These are phyloP conservation scores for Dendrolimus pini DNA, from an alignment of 2,888 invertebrate genomes.

Conservation along the genomic window DNA sequence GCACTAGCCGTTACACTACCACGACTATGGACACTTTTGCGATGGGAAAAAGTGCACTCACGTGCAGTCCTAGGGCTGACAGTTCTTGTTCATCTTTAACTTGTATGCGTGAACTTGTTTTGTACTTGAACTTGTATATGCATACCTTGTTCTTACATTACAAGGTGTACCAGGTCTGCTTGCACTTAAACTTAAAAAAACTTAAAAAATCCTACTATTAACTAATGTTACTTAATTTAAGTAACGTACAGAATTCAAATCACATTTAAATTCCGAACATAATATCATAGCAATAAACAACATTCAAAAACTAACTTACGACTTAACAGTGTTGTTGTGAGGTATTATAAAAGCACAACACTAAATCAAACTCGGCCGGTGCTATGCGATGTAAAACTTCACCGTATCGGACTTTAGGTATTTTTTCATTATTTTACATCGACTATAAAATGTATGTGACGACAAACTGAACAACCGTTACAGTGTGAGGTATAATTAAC, in stretches of 20 bases:
- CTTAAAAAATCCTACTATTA: no score
- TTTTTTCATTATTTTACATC: slow-evolving; percentile 71
- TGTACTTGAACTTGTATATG: no score
- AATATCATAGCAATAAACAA: slow-evolving; percentile 24
- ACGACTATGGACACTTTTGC: no score
- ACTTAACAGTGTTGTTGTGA: not conserved
- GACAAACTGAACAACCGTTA: slow-evolving; percentile 26
- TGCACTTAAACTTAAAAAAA: no score
- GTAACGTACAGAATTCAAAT: not conserved
- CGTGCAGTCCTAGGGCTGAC: no score
- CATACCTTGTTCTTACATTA: no score
- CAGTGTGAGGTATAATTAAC: not conserved
- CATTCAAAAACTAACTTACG: slow-evolving; percentile 31
- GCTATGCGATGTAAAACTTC: slow-evolving; percentile 35
- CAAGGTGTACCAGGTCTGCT: no score
- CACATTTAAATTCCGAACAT: slow-evolving; percentile 11
- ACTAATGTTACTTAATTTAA: no score
- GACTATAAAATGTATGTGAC: slow-evolving; percentile 61
- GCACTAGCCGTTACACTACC: no score
- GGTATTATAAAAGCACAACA: slow-evolving; percentile 10
- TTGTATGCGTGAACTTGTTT: no score
- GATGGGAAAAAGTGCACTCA: no score
- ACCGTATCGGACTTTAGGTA: slow-evolving; percentile 36
- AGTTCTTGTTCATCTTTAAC: no score
- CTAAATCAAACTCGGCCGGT: slow-evolving; percentile 51